phyloP scores from a whole-genome alignment of 2,888 invertebrate genomes.

The Melikaiella ostensackeni region DNA sequence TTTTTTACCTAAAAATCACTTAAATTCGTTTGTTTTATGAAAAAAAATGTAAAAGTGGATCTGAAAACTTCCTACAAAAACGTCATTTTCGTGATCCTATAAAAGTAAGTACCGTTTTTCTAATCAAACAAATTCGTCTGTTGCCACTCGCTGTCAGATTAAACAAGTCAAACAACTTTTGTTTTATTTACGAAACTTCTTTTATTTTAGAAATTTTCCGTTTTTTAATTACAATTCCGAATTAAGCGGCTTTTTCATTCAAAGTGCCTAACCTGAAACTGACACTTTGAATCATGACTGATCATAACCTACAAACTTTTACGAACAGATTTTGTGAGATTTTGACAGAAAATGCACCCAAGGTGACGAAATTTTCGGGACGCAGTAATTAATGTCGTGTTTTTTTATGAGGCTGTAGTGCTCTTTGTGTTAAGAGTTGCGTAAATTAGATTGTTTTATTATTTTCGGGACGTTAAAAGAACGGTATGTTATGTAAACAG shows the following conservation, averaged over 20 bases:
- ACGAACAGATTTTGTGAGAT: not conserved
- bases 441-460: not conserved
- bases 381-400: not conserved
- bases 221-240: not conserved
- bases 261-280: not conserved
- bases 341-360: conserved; percentile 3
- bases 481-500: conserved; percentile 3
- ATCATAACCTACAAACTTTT: not conserved
- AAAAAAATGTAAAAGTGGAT: not conserved
- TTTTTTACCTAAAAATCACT: conserved; percentile 18
- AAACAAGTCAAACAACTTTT: conserved; percentile 2
- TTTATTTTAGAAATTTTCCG: not conserved
- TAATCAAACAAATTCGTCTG: not conserved
- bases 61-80: not conserved
- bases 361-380: not conserved
- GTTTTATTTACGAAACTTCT: not conserved
- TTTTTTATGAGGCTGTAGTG: not conserved
- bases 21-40: conserved; percentile 27
- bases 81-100: not conserved
- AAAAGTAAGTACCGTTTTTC: not conserved
- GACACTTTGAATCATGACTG: not conserved
- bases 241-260: not conserved
- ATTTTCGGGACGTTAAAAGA: not conserved
- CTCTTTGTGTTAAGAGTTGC: not conserved
- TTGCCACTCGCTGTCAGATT: not conserved